These are phyloP conservation scores for Excalfactoria chinensis DNA, from an alignment of 2,113 vertebrate genomes.

Conservation along the genomic window DNA sequence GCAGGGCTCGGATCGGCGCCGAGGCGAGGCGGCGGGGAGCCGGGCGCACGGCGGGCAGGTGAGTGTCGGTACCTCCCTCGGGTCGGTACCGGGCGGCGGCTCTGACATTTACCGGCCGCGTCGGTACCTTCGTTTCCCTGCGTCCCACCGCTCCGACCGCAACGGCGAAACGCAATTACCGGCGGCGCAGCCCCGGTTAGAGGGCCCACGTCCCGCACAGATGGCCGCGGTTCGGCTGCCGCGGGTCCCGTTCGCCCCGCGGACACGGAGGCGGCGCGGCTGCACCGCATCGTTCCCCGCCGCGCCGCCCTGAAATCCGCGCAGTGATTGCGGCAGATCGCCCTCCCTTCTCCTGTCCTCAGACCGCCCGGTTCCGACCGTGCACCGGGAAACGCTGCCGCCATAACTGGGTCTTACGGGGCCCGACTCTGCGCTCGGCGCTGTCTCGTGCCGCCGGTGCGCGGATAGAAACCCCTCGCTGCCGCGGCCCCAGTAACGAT, in stretches of 20 bases:
- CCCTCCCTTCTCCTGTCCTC: not conserved
- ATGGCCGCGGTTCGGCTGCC: not conserved
- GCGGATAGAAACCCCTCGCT: not conserved
- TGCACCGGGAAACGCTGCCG: not conserved
- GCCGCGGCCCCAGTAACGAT: not conserved
- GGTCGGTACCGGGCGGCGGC: not conserved
- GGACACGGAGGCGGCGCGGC: not conserved
- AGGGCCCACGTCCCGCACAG: not conserved
- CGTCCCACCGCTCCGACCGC: not conserved
- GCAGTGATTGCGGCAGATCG: not conserved
- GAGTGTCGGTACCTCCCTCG: conserved; percentile 14
- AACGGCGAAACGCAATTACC: not conserved
- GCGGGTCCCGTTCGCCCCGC: not conserved
- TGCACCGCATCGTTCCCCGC: not conserved
- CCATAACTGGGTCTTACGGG: not conserved
- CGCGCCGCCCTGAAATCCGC: not conserved
- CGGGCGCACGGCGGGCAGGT: conserved; percentile 26
- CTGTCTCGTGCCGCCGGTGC: not conserved
- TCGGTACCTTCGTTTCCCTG: not conserved
- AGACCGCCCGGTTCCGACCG: not conserved
- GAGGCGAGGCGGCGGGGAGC: not conserved
- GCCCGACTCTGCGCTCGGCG: not conserved
- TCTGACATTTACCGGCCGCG: not conserved
- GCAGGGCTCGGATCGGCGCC: conserved; percentile 20
- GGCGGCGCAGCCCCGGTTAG: not conserved